A percentile compares a stretch with the other conserved stretches of the same genome.
These are phyloP conservation scores for Neoarius graeffei DNA, from an alignment of 2,113 vertebrate genomes.

Conservation along the genomic window DNA sequence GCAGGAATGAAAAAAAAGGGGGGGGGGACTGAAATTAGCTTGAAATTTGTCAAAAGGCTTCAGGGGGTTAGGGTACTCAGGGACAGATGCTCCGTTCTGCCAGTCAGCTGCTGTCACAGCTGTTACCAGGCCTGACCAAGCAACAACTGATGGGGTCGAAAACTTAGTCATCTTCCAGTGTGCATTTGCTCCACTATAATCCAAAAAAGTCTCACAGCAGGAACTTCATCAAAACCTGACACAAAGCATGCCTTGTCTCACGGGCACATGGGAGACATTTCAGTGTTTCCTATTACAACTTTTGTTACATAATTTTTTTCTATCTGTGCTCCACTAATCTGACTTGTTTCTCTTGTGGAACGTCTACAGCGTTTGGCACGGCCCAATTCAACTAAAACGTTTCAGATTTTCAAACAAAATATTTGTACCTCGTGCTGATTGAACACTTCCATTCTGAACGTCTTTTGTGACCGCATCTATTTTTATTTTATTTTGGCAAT, in stretches of 20 bases:
- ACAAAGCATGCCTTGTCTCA: background rate
- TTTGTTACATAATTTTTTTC: background rate
- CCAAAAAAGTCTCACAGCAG: background rate
- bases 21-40: constrained; percentile 3
- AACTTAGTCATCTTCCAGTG: constrained; percentile 2
- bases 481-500: background rate
- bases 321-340: background rate
- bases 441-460: background rate
- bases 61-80: background rate
- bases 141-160: constrained; percentile 55
- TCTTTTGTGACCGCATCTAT: background rate
- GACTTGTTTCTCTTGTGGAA: background rate
- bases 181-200: background rate
- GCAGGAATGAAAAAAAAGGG: background rate
- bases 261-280: constrained; percentile 3
- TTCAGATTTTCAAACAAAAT: background rate
- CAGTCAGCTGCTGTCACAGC: constrained; percentile 63
- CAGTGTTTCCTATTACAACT: background rate
- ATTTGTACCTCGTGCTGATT: background rate
- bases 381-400: too few species aligned
- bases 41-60: constrained; percentile 11
- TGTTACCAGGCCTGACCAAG: constrained; percentile 50
- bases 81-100: constrained; percentile 28
- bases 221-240: background rate
- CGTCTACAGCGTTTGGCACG: background rate